phyloP scores from a whole-genome alignment of 1,140 invertebrate species.

The Pararge aegeria region DNA sequence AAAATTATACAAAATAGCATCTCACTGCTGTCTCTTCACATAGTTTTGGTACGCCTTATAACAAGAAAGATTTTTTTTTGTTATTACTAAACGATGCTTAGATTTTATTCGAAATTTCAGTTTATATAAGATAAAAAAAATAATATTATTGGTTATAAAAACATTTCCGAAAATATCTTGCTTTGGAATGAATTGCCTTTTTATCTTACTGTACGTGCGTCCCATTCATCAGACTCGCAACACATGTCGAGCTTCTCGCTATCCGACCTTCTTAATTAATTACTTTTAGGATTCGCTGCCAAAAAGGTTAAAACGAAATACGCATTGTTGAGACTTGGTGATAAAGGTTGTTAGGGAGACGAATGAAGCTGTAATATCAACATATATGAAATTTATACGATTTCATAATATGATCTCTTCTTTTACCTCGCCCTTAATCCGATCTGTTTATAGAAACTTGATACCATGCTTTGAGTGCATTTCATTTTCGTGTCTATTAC shows the following conservation, averaged over 20 bases:
- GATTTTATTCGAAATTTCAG: background rate
- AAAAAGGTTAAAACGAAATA: slow-evolving; percentile 28
- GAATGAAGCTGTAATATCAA: background rate
- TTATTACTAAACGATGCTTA: too few species aligned
- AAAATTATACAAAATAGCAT: too few species aligned
- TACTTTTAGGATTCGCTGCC: slow-evolving; percentile 27
- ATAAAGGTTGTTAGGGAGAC: slow-evolving; percentile 9
- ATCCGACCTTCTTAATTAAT: slow-evolving; percentile 31
- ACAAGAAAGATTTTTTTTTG: too few species aligned
- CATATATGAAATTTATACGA: too few species aligned
- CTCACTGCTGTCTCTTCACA: too few species aligned
- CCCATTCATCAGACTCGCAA: slow-evolving; percentile 22
- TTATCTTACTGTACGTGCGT: slow-evolving; percentile 20
- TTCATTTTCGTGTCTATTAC: too few species aligned
- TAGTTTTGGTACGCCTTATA: too few species aligned
- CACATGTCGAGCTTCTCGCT: slow-evolving; percentile 21
- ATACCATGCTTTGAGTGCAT: too few species aligned
- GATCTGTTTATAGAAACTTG: too few species aligned
- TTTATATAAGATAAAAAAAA: background rate
- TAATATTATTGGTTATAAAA: slow-evolving; percentile 7
- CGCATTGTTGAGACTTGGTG: slow-evolving; percentile 13
- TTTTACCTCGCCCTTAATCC: too few species aligned
- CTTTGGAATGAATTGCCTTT: slow-evolving; percentile 17
- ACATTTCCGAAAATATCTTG: slow-evolving; percentile 5
- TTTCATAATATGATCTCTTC: too few species aligned